A percentile compares a stretch with the other conserved stretches of the same genome.
These are phyloP conservation scores for Cebus imitator DNA, from an alignment of 2,113 vertebrate species.

Conservation along the genomic window DNA sequence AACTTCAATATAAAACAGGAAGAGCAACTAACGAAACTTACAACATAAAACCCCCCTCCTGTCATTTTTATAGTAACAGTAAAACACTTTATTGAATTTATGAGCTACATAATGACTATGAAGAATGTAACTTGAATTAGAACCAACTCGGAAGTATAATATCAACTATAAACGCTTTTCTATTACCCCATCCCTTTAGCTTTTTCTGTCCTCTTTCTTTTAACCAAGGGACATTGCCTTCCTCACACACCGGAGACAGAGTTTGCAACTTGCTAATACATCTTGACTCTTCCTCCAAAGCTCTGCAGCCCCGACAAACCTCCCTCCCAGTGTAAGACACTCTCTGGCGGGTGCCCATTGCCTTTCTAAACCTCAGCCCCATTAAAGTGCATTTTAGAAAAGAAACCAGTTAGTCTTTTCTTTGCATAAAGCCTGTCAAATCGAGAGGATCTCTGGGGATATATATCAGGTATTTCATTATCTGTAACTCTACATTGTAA, in stretches of 20 bases:
- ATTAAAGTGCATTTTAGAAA: conserved; percentile 46
- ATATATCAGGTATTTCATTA: conserved; percentile 28
- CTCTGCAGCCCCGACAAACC: background rate
- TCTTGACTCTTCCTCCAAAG: conserved; percentile 32
- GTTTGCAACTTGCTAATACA: conserved; percentile 76
- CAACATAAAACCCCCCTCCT: conserved; percentile 91
- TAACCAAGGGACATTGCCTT: conserved; percentile 78
- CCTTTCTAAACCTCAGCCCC: background rate
- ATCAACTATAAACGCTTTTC: conserved; percentile 88
- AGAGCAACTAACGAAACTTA: conserved; percentile 89
- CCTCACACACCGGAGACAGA: conserved; percentile 66
- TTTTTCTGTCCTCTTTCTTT: conserved; percentile 77
- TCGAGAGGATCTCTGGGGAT: conserved; percentile 17
- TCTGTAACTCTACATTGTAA: conserved; percentile 8
- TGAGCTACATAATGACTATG: conserved; percentile 90
- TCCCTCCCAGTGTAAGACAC: background rate
- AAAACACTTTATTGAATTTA: conserved; percentile 93
- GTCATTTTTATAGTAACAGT: conserved; percentile 91
- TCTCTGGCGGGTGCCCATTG: conserved; percentile 37
- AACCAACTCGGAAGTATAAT: conserved; percentile 88
- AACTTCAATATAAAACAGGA: conserved; percentile 88
- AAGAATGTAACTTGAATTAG: conserved; percentile 90
- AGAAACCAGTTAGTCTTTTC: conserved; percentile 13
- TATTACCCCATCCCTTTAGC: conserved; percentile 82
- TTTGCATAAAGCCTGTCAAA: conserved; percentile 57